Conservation (phyloP, 2,797 vertebrate genomes). For the Intellagama lesueurii region DNA sequence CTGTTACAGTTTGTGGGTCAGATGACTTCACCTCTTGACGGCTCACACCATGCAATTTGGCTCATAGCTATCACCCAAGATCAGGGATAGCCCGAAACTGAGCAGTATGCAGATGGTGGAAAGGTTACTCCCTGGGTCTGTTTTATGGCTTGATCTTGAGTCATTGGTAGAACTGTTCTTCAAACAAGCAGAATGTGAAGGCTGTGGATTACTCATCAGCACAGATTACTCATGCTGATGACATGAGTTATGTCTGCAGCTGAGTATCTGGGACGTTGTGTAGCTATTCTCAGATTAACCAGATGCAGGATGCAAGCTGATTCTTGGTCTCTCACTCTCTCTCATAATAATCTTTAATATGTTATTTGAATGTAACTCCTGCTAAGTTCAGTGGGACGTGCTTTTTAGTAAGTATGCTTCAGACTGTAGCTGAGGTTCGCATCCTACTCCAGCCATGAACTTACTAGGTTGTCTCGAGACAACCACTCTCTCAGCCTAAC, state of each 20-base stretch:
- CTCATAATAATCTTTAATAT: background rate
- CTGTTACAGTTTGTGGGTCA: slow-evolving; percentile 63
- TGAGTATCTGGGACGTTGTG: slow-evolving; percentile 45
- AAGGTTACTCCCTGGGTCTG: slow-evolving; percentile 70
- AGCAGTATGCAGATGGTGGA: slow-evolving; percentile 57
- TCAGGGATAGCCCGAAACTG: slow-evolving; percentile 48
- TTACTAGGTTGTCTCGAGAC: background rate
- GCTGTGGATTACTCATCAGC: slow-evolving; percentile 62
- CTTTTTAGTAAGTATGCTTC: background rate
- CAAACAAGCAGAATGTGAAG: slow-evolving; percentile 49
- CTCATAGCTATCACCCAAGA: slow-evolving; percentile 68
- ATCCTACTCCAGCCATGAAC: background rate
- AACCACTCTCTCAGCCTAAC: background rate
- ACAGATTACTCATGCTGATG: slow-evolving; percentile 72
- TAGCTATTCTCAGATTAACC: slow-evolving; percentile 45
- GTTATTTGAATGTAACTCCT: background rate
- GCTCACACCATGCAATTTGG: slow-evolving; percentile 64
- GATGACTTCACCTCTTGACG: slow-evolving; percentile 66
- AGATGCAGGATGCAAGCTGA: slow-evolving; percentile 52
- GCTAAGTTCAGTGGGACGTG: background rate
- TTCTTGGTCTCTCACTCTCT: slow-evolving; percentile 32
- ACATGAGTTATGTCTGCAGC: slow-evolving; percentile 76
- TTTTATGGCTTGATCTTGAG: slow-evolving; percentile 61
- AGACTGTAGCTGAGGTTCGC: background rate
- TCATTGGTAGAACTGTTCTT: slow-evolving; percentile 68